Evolutionary conservation across 2,797 vertebrate genomes (phyloP).

Genomic region (Enteromius afrohamiltoni): DNA sequence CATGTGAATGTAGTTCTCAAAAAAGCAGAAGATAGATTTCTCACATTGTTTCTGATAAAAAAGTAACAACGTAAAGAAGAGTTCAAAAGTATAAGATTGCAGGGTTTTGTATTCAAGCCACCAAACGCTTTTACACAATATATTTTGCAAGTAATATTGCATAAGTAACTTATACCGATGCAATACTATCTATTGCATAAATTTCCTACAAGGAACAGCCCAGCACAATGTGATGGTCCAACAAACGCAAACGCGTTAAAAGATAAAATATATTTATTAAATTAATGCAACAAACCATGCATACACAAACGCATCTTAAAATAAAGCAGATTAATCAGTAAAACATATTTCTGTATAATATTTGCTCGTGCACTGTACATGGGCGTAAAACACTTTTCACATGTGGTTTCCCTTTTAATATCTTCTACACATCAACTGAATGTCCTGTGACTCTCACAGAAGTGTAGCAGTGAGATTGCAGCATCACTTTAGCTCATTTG

Average conservation of each 20-base stretch:
- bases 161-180: neutral
- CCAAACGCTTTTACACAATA: neutral
- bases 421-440: conserved; percentile 36
- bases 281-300: conserved; percentile 24
- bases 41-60: neutral
- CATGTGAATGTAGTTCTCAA: neutral
- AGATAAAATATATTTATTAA: conserved; percentile 52
- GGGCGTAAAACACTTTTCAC: neutral
- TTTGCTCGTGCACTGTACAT: conserved; percentile 3
- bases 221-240: neutral
- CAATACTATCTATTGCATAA: neutral
- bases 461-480: conserved; percentile 47
- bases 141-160: conserved; percentile 9
- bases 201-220: neutral
- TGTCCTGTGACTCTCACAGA: conserved; percentile 37
- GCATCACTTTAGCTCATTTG: conserved; percentile 55
- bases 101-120: neutral
- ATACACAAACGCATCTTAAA: conserved; percentile 2
- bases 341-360: neutral
- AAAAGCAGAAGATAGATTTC: neutral
- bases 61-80: neutral
- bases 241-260: neutral
- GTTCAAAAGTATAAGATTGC: neutral
- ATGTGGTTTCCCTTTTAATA: conserved; percentile 27
- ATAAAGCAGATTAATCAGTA: conserved; percentile 22